Base-by-base conservation (phyloP, 2,797 vertebrate species). In the Pogoniulus pusillus region DNA sequence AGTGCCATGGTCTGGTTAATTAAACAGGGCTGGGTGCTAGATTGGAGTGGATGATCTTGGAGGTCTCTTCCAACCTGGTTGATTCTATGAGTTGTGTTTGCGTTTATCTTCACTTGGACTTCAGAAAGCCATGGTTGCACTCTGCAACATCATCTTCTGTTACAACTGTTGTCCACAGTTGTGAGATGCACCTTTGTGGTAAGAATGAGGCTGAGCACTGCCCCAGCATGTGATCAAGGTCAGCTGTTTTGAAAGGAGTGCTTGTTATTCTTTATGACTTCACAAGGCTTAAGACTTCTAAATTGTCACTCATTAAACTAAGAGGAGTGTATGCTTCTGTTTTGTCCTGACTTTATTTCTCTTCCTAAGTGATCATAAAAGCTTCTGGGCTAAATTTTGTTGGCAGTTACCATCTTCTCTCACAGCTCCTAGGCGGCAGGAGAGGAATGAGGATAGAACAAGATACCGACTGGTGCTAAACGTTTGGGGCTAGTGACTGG, bases 41-140 rank as follows among this genome's bases (percentile, higher is more conserved):
- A n/a, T n/a, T n/a, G n/a, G n/a, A n/a, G n/a, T n/a, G n/a, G n/a
- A n/a, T n/a, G n/a, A n/a, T n/a, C n/a, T n/a, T n/a, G n/a, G n/a
- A n/a, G n/a, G n/a, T n/a, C n/a, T n/a, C n/a, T n/a, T n/a, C n/a
- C n/a, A n/a, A n/a, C n/a, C n/a, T n/a, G n/a, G n/a, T n/a, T n/a
- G n/a, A n/a, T n/a, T n/a, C n/a, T n/a, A n/a, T n/a, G n/a, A n/a
- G n/a, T n/a, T n/a, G n/a, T n/a, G 13, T 79, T 82, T 90, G 30
- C 11, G n/a, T 16, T 63, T 10, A 35, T 65, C 51, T 84, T 90
- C 29, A 8, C 20, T 76, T 66, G 51, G 19, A 41, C 32, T 58
- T 82, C 59, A 39, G 39, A 81, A 70, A 63, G 47, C 0, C 1
- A 34, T 0, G 1, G 9, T 39, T 91, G 63, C 1, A 0, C 85